Conservation (phyloP, 2,888 invertebrate genomes). For the Blera fallax region DNA sequence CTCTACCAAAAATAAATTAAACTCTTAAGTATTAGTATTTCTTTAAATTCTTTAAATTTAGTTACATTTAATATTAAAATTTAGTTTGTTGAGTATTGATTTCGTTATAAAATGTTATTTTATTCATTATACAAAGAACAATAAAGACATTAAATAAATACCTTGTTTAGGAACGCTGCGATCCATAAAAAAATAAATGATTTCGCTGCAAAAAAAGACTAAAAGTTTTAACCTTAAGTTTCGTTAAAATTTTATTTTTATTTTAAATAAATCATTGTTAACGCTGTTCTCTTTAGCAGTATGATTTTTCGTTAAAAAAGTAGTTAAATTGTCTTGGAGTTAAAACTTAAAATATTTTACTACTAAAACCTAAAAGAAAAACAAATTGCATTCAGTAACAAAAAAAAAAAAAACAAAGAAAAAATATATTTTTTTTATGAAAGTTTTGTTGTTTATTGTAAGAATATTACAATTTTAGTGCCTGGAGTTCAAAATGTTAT, state of each 20-base stretch:
- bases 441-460: constrained; percentile 47
- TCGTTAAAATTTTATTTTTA: constrained; percentile 22
- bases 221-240: constrained; percentile 14
- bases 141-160: constrained; percentile 1
- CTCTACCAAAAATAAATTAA: constrained; percentile 23
- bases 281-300: constrained; percentile 71
- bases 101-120: constrained; percentile 25
- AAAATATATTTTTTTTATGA: constrained; percentile 26
- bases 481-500: constrained; percentile 61
- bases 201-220: not conserved
- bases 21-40: constrained; percentile 37
- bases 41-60: constrained; percentile 60
- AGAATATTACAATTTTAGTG: constrained; percentile 46
- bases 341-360: constrained; percentile 25
- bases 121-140: constrained; percentile 9
- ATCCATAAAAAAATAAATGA: not conserved
- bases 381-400: constrained; percentile 71
- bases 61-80: constrained; percentile 53
- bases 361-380: constrained; percentile 54
- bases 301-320: constrained; percentile 42
- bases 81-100: constrained; percentile 43
- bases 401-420: constrained; percentile 38
- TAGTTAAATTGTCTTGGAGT: constrained; percentile 65
- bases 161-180: not conserved
- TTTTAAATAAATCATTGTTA: constrained; percentile 59